Evolutionary conservation across 2,797 vertebrate genomes (phyloP), one percentile per base, ranked within the genome.

Genomic region (Microchirus variegatus): DNA sequence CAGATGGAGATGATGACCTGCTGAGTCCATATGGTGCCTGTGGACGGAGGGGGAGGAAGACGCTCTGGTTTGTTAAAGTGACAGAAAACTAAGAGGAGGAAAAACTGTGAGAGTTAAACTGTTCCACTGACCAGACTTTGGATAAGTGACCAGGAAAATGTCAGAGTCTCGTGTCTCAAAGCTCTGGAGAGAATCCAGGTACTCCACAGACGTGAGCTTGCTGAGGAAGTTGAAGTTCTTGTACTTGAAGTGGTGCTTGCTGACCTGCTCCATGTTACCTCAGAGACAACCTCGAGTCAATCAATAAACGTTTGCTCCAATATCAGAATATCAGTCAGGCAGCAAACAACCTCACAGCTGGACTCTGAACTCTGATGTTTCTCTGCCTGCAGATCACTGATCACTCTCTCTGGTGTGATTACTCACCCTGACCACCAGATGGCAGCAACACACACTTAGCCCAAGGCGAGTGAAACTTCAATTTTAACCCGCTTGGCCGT

Each of bases 21-120:
- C 60, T 92, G 90, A 36, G 86, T 66, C 91, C 90, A 92, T 53
- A 91, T 77, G 3, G 87, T 91, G 0, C 90, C 89, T 92, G 65
- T 8, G 8, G 31, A 31, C 5, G 31, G 31, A 31, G 31, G 65
- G 1, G 8, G 31, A 31, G 31, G 31, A 7, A 31, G 31, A 6
- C 31, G 7, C 31, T 31, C 31, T 31, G 3, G 31, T 22, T 66
- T 19, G 16, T 18, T 3, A 9, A 16, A 11, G n/a, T 4, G 17
- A 16, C 44, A 46, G 15, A 46, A 16, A 46, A 9, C n/a, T 18
- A 4, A 5, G 9, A 52, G 2, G n/a, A 0, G 2, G 6, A 48
- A 35, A 37, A 10, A 15, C 13, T 10, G 16, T 8, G 9, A 51
- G 6, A 7, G 0, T 44, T 44, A 0, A 18, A 8, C 9, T 31